Base-by-base conservation (phyloP, 2,888 invertebrate species). In the Macrosoma leucophasiata region DNA sequence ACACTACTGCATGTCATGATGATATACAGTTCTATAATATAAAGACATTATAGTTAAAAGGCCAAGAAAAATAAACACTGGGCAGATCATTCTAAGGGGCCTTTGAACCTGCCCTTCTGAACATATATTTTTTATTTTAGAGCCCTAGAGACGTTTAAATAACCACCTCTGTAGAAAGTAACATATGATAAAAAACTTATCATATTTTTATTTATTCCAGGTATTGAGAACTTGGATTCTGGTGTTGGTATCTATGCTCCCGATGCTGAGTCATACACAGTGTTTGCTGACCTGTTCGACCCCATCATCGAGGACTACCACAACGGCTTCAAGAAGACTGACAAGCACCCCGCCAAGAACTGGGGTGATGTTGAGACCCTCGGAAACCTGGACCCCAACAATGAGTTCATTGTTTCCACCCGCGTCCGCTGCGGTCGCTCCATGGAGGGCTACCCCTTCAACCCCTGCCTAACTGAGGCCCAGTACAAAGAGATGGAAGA, bases 241-340 rank as follows among this genome's bases (percentile, higher is more conserved):
- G 96, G 97, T 62, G 94, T 97, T 47, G 97, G 98, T 72, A 94
- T 98, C 86, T 98, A 98, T 73, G 98, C 98, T 38, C 97, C 97
- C 40, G 98, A 98, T 76, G 97, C 97, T 46, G 97, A 98, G 81
- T 79, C 97, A 34, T 98, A 98, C 88, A 91, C 92, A 56, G 89
- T 93, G 35, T 98, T 98, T 79, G 88, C 94, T 46, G 94, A 94
- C 36, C 88, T 98, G 53, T 98, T 98, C 82, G 96, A 98, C 86
- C 97, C 97, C 75, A 94, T 98, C 87, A 98, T 98, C 77, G 96
- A 96, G 74, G 97, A 97, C 73, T 97, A 97, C 88, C 97, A 97
- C 86, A 89, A 88, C 75, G 97, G 97, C 58, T 97, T 97, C 90
- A 94, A 93, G 88, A 92, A 94, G 82, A 90, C 91, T 69, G 96